Base-by-base conservation (phyloP, 1,140 invertebrate genomes). In the Ceratosolen fusciceps region DNA sequence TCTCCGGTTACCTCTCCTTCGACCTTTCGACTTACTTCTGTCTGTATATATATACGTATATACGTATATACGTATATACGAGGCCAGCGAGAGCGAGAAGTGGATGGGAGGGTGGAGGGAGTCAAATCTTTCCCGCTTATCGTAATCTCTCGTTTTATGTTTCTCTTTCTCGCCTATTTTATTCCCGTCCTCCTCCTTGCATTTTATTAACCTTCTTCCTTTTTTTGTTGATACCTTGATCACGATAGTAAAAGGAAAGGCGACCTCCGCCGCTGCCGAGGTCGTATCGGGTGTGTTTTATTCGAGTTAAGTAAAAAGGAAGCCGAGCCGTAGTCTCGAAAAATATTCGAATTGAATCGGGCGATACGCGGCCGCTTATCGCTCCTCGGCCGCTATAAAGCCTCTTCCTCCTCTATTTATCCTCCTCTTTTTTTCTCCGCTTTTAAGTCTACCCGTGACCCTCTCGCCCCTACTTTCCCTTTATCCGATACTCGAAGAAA, bases 201-300 rank as follows among this genome's bases (percentile, higher is more conserved):
- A 26, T 77, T 77, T 77, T 77, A 77, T 79, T 79, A 79, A 62
- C 54, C 67, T 72, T 72, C 56, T 70, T 24, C 14, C 60, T 54
- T 56, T 58, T 58, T 58, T 58, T 58, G 54, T 58, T 60, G 71
- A 74, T 58, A 74, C 71, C 43, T 74, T 60, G 71, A 74, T 74
- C 71, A 16, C 31, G 9, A 60, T 37, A 60, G 56, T 58, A 74
- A 60, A 58, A 26, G 49, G 29, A 74, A 43, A 12, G 31, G 24
- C 47, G n/a, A n/a, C n/a, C n/a, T n/a, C n/a, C n/a, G n/a, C n/a
- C n/a, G n/a, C n/a, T n/a, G n/a, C n/a, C n/a, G n/a, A n/a, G n/a
- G n/a, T n/a, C 9, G 39, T 68, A 39, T 68, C 65, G 37, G 34
- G 21, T 68, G 24, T 39, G 21, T 68, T 68, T 65, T 65, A 21